These are phyloP conservation scores for Apamea monoglypha DNA, from an alignment of 2,888 invertebrate genomes.

Conservation along the genomic window DNA sequence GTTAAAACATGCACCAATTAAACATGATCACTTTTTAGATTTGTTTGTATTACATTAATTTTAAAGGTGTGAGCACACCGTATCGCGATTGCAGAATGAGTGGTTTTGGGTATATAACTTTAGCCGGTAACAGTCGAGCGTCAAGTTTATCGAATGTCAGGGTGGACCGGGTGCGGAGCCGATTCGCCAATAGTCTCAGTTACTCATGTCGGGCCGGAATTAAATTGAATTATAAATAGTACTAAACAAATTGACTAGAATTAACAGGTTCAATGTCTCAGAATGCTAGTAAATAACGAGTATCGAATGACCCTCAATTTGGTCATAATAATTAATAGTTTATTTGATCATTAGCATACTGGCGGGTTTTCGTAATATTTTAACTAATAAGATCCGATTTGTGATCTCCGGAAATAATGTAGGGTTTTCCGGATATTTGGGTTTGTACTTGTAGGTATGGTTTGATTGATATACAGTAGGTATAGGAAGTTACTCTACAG, in stretches of 20 bases:
- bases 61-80: slow-evolving; percentile 61
- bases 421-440: background rate
- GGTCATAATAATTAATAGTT: background rate
- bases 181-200: slow-evolving; percentile 61
- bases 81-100: slow-evolving; percentile 68
- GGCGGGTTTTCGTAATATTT: background rate
- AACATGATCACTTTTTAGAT: slow-evolving; percentile 52
- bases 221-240: slow-evolving; percentile 23
- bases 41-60: slow-evolving; percentile 46
- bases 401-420: slow-evolving; percentile 15
- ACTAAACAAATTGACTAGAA: background rate
- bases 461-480: slow-evolving; percentile 22
- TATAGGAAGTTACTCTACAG: slow-evolving; percentile 5
- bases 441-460: background rate
- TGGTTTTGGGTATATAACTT: slow-evolving; percentile 64
- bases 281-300: slow-evolving; percentile 14
- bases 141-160: slow-evolving; percentile 82
- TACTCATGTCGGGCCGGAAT: slow-evolving; percentile 40
- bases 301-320: slow-evolving; percentile 26
- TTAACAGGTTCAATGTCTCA: background rate
- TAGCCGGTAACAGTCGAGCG: slow-evolving; percentile 69
- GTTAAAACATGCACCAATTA: slow-evolving; percentile 32
- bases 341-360: slow-evolving; percentile 7
- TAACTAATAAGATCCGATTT: slow-evolving; percentile 1
- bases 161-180: slow-evolving; percentile 75